Conservation (phyloP, 2,113 vertebrate species). For the Furnarius figulus region DNA sequence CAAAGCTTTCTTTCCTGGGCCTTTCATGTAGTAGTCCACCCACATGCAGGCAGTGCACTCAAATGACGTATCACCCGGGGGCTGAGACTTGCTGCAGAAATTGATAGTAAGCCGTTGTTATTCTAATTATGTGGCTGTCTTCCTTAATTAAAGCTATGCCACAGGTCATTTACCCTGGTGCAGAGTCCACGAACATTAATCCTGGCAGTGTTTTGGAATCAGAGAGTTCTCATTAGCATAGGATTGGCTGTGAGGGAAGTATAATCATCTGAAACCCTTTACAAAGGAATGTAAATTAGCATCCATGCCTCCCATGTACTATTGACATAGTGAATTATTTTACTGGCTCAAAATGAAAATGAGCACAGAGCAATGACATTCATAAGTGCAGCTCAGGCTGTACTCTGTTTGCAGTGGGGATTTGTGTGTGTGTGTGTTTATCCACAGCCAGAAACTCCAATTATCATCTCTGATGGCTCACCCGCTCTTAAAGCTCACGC, state of each 20-base stretch:
- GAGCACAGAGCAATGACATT: background rate
- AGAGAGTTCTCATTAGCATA: conserved; percentile 50
- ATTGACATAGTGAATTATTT: conserved; percentile 64
- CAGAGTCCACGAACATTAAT: conserved; percentile 40
- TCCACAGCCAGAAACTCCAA: conserved; percentile 6
- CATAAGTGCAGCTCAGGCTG: background rate
- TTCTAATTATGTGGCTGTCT: conserved; percentile 55
- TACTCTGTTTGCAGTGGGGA: conserved; percentile 5
- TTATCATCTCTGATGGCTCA: conserved; percentile 1
- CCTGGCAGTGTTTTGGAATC: conserved; percentile 43
- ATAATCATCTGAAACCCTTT: conserved; percentile 43
- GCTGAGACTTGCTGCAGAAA: conserved; percentile 50
- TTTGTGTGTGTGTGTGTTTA: background rate
- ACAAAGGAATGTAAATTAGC: conserved; percentile 56
- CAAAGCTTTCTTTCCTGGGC: conserved; percentile 56
- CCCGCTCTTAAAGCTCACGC: background rate
- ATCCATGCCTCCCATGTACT: conserved; percentile 40
- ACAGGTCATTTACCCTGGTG: conserved; percentile 56
- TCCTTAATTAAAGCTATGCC: conserved; percentile 63
- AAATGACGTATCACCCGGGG: conserved; percentile 28
- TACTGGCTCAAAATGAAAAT: conserved; percentile 42
- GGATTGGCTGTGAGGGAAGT: conserved; percentile 14
- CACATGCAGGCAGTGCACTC: conserved; percentile 36
- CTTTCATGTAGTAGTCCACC: conserved; percentile 66
- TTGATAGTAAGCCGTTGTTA: conserved; percentile 49